A percentile compares a stretch with the other conserved stretches of the same genome.
These are phyloP conservation scores for Sprattus sprattus DNA, from an alignment of 2,113 vertebrate species.

Conservation along the genomic window DNA sequence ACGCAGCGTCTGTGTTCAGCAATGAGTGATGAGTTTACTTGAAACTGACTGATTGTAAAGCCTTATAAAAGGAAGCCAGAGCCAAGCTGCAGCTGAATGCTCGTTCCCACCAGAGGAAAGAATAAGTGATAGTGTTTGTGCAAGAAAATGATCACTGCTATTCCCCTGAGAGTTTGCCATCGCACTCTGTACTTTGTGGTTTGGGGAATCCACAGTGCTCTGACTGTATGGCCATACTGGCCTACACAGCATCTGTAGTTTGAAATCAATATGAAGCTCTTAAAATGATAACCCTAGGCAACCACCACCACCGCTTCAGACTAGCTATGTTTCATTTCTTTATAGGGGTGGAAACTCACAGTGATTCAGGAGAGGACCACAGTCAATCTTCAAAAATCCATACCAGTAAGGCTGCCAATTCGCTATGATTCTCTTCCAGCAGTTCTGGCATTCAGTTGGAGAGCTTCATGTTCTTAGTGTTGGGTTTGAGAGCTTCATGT, in stretches of 20 bases:
- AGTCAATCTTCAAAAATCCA: background rate
- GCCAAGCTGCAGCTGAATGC: background rate
- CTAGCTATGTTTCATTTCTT: conserved; percentile 2
- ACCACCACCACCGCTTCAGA: conserved; percentile 19
- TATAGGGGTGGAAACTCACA: conserved; percentile 17
- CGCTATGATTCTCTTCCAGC: background rate
- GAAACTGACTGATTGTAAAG: background rate
- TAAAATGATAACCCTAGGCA: conserved; percentile 21
- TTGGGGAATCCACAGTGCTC: no score
- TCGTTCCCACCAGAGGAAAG: background rate
- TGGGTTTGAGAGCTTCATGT: no score
- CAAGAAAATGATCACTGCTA: background rate
- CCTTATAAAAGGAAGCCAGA: background rate
- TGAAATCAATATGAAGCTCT: background rate
- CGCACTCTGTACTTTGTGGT: no score
- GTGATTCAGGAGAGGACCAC: conserved; percentile 22
- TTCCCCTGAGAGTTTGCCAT: background rate
- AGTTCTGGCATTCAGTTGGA: background rate
- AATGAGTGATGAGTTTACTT: background rate
- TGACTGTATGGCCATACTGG: no score
- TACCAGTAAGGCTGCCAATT: background rate
- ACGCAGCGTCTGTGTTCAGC: background rate
- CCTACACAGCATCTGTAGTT: background rate
- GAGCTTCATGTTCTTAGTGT: background rate
- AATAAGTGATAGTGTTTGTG: background rate